Conservation (phyloP, 2,113 vertebrate species). For the Cervus canadensis region DNA sequence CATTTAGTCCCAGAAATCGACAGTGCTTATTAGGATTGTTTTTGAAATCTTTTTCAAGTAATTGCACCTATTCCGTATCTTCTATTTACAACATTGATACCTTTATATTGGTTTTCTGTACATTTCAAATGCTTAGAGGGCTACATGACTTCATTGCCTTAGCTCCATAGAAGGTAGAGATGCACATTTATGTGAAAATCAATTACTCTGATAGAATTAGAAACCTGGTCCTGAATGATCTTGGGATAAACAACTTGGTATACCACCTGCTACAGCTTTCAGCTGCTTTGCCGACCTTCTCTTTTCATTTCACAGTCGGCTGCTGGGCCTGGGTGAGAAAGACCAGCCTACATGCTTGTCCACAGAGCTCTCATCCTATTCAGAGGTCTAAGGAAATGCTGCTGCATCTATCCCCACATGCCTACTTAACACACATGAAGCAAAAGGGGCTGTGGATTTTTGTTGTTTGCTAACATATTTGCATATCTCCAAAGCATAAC, state of each 20-base stretch:
- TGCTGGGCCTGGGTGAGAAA: constrained; percentile 57
- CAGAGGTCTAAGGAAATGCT: constrained; percentile 16
- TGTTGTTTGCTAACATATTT: constrained; percentile 59
- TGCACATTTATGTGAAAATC: constrained; percentile 71
- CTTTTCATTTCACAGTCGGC: constrained; percentile 64
- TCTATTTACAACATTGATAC: constrained; percentile 19
- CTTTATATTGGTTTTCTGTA: not conserved
- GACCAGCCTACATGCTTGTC: constrained; percentile 20
- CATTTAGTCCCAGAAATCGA: constrained; percentile 47
- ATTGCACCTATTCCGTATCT: constrained; percentile 28
- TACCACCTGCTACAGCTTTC: constrained; percentile 19
- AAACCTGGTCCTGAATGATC: constrained; percentile 65
- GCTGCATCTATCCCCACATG: not conserved
- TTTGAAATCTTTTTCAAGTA: constrained; percentile 51
- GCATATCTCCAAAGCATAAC: constrained; percentile 55
- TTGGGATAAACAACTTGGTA: constrained; percentile 64
- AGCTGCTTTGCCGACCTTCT: constrained; percentile 49
- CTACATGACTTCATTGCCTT: constrained; percentile 31
- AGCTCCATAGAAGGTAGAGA: constrained; percentile 60
- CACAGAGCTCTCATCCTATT: constrained; percentile 16
- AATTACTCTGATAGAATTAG: constrained; percentile 73
- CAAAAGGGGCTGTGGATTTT: constrained; percentile 57
- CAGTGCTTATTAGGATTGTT: constrained; percentile 34
- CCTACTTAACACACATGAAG: constrained; percentile 42
- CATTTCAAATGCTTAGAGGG: constrained; percentile 59